Percentiles rank a stretch among this genome's conserved stretches.
phyloP scores from a whole-genome alignment of 2,797 vertebrate genomes.

The Schizothorax lantsangensis region DNA sequence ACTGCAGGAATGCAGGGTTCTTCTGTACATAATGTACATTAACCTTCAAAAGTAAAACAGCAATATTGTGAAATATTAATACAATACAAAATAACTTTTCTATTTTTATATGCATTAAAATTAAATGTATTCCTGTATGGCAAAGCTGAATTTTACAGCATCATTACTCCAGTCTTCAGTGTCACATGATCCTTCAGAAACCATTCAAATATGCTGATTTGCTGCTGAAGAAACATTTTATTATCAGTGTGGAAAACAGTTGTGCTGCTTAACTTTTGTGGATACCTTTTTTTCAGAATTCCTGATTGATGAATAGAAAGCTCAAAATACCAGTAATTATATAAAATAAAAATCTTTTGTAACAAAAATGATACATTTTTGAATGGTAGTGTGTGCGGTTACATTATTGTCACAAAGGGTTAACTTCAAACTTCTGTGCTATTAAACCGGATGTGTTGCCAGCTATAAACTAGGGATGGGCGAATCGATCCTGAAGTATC shows the following conservation, averaged over 20 bases:
- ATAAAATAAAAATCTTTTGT: no score
- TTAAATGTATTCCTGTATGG: not conserved
- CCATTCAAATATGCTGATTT: not conserved
- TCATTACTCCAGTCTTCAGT: not conserved
- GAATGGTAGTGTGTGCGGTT: not conserved
- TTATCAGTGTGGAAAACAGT: not conserved
- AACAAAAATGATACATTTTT: not conserved
- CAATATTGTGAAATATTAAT: not conserved
- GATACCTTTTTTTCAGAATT: not conserved
- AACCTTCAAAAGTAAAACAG: not conserved
- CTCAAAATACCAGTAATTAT: no score
- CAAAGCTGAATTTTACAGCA: not conserved
- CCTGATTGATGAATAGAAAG: not conserved
- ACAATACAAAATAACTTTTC: not conserved
- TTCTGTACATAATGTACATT: not conserved
- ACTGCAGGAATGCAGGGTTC: not conserved
- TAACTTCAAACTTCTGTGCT: not conserved
- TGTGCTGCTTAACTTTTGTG: no score
- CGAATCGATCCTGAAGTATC: no score
- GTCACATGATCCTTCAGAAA: not conserved
- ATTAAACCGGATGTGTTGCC: not conserved
- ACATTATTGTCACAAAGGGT: no score
- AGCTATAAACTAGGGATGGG: slow-evolving; percentile 11
- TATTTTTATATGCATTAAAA: not conserved
- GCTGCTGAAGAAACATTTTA: not conserved